Percentiles rank a stretch among this genome's conserved stretches.
Conservation (phyloP, 2,113 vertebrate genomes). For the Channa argus region DNA sequence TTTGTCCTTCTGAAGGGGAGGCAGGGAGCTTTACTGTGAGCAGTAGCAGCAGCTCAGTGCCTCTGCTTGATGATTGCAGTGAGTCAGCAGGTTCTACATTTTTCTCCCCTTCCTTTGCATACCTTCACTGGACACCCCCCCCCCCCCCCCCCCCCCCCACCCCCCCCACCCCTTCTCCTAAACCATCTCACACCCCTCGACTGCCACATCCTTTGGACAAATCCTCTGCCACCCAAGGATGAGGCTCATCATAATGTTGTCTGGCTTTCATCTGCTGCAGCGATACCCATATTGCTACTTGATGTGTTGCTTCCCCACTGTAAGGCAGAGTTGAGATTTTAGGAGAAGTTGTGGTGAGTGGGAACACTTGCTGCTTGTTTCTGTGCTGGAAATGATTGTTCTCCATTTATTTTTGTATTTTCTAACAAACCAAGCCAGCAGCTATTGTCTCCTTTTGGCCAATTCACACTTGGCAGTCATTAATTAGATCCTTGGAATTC, state of each 20-base stretch:
- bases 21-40: constrained; percentile 44
- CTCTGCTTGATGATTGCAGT: constrained; percentile 67
- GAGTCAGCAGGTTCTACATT: constrained; percentile 79
- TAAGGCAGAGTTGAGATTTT: constrained; percentile 24
- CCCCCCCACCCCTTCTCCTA: background rate
- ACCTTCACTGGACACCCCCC: constrained; percentile 28
- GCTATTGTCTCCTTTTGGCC: constrained; percentile 58
- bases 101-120: constrained; percentile 45
- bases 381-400: constrained; percentile 16
- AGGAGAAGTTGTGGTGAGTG: constrained; percentile 8
- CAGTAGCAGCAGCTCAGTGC: constrained; percentile 46
- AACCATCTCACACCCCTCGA: background rate
- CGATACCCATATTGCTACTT: constrained; percentile 39
- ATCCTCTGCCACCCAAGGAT: constrained; percentile 45
- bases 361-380: constrained; percentile 23
- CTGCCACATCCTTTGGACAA: constrained; percentile 54
- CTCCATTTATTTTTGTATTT: constrained; percentile 29
- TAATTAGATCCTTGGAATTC: constrained; percentile 47
- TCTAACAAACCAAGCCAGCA: constrained; percentile 24
- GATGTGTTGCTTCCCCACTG: constrained; percentile 10
- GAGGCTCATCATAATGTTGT: constrained; percentile 58
- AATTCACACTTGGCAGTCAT: constrained; percentile 38
- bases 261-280: constrained; percentile 54
- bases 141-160: too few relatives aligned
- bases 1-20: constrained; percentile 74